Conservation (phyloP, 2,797 vertebrate genomes). For the Pteropus rufus region DNA sequence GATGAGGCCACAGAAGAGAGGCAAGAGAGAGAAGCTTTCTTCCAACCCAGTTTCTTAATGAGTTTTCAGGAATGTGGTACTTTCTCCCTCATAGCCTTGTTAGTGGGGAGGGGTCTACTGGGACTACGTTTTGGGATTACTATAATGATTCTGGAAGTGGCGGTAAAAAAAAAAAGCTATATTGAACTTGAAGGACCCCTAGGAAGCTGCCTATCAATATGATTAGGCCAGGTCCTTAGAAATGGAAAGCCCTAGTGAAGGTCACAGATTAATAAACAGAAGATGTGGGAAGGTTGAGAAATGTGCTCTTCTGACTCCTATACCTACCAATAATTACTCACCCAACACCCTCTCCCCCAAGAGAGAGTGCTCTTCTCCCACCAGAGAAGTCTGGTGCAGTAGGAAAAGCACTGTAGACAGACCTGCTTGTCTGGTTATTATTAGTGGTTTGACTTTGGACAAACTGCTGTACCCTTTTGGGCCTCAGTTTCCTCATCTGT, state of each 20-base stretch:
- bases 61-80: neutral
- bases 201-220: neutral
- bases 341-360: no score
- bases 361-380: neutral
- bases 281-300: no score
- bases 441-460: neutral
- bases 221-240: neutral
- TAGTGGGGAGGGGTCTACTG: neutral
- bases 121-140: neutral
- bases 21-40: neutral
- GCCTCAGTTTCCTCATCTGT: neutral
- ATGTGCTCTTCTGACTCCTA: neutral
- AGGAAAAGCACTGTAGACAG: neutral
- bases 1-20: neutral
- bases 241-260: neutral
- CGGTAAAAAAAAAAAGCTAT: neutral
- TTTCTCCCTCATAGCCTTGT: neutral
- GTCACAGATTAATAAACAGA: neutral
- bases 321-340: neutral
- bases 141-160: neutral
- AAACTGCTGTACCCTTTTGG: neutral
- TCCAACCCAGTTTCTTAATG: neutral
- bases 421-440: neutral
- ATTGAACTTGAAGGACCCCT: neutral
- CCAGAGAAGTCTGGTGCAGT: neutral